Base-by-base conservation (phyloP, 2,113 vertebrate genomes). In the Pluvianellus socialis region DNA sequence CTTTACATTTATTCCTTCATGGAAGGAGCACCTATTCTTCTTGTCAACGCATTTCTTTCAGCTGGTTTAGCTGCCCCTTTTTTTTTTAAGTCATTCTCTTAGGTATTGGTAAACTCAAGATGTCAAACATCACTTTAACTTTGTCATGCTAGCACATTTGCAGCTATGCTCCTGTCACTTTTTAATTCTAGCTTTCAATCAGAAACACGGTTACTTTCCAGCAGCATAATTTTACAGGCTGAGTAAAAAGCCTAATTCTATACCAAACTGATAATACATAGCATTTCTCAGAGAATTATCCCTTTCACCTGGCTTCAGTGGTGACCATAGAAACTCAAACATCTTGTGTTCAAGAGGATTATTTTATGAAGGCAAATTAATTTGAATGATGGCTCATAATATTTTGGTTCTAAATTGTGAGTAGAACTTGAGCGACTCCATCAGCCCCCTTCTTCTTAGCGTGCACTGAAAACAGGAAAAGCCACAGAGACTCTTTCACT, bases 161-260 rank as follows among this genome's bases (percentile, higher is more conserved):
- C 55, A 88, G 26, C 63, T 59, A 42, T 59, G 45, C 52, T 88
- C 38, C 42, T 93, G 72, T 86, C 75, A 84, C 20, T 88, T 91
- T 61, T 75, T 75, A 76, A 93, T 88, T 94, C 70, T 28, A 90
- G 35, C 75, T 94, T 86, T 92, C 88, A 86, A 28, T 77, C 56
- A 84, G 61, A 70, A 88, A 67, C 32, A 50, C 0, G 4, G 52
- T 66, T 90, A 76, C 42, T 94, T 95, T 86, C 20, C 63, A 93
- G 50, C 8, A 30, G 45, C 35, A 58, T 47, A 79, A 84, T 79
- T 92, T 90, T 62, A 90, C 27, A 62, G 33, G 53, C 62, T 75
- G 58, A 49, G 9, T 81, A 74, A 84, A 94, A 24, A 85, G 27
- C 23, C 32, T 44, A 49, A 88, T 82, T 75, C 70, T 47, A 76